Base-by-base conservation (phyloP, 1,140 invertebrate species). In the Drosophila paulistorum region DNA sequence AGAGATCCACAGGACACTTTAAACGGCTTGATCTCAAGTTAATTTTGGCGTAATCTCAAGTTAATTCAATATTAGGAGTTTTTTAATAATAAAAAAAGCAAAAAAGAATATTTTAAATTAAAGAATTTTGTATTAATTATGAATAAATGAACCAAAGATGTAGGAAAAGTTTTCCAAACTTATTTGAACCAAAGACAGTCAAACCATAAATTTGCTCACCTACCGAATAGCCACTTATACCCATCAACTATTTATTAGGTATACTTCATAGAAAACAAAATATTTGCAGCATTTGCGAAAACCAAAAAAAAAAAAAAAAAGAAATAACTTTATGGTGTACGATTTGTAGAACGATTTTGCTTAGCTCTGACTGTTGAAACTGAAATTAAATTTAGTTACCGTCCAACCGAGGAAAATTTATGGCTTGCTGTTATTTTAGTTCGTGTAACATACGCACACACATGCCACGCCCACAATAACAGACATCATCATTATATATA, bases 391-490 rank as follows among this genome's bases (percentile, higher is more conserved):
- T 79, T 77, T 79, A 79, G 74, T 79, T 70, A 66, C 77, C 68
- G 45, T 17, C 45, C 64, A 51, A 55, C 37, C 20, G 23, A 48
- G 68, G 65, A 67, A 79, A 87, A 86, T 86, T 87, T 86, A 86
- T 86, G 83, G 71, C 71, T 79, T 79, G 75, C 82, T 81, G 86
- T 86, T 86, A 86, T 82, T 86, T 87, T 67, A 66, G 71, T 61
- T 81, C 74, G 82, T 77, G 3, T 4, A 51, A 51, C 9, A 48
- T 10, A 48, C 14, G 20, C 14, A 48, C 69, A 75, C 73, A 79
- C 69, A 74, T 62, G 55, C 6, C 30, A 26, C 54, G 35, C 33
- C 7, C 55, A 1, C n/a, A 62, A 59, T 42, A 45, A 35, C 63
- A 68, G 33, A 9, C 69, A 63, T 73, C 65, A 77, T 77, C 81